phyloP scores from a whole-genome alignment of 2,797 vertebrate species.

The Coregonus ussuriensis region DNA sequence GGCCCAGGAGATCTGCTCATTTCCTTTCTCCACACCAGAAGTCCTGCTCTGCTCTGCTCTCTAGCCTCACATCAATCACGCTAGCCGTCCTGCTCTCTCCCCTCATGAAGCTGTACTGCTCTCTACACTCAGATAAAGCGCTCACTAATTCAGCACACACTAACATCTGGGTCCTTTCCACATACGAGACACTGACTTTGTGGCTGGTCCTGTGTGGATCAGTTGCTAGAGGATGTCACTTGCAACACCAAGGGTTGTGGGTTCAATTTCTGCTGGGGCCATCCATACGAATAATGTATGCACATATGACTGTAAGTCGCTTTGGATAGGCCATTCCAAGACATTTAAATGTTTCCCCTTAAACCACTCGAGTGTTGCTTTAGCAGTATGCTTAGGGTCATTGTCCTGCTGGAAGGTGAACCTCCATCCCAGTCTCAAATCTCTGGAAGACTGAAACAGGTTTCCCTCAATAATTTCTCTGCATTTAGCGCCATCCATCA shows the following conservation, averaged over 20 bases:
- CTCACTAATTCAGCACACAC: neutral
- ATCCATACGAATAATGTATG: neutral
- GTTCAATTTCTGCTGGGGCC: neutral
- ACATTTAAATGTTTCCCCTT: too few species aligned
- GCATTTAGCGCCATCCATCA: too few species aligned
- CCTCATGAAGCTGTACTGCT: slow-evolving; percentile 24
- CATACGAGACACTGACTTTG: neutral
- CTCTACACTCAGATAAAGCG: neutral
- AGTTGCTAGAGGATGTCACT: neutral
- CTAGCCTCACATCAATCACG: slow-evolving; percentile 49
- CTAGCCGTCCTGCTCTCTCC: slow-evolving; percentile 38
- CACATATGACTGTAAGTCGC: neutral
- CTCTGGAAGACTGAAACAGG: too few species aligned
- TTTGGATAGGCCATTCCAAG: neutral
- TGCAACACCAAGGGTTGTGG: neutral
- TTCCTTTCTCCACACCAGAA: slow-evolving; percentile 65
- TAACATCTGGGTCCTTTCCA: neutral
- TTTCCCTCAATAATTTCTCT: too few species aligned
- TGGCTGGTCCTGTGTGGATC: neutral
- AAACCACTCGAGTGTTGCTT: too few species aligned
- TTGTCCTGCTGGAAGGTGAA: too few species aligned
- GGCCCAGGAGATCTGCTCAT: slow-evolving; percentile 69
- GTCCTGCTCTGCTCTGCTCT: slow-evolving; percentile 16
- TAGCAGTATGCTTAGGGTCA: too few species aligned
- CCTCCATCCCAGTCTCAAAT: too few species aligned